Base-by-base conservation (phyloP, 1,140 invertebrate species). In the Solenopsis fugax region DNA sequence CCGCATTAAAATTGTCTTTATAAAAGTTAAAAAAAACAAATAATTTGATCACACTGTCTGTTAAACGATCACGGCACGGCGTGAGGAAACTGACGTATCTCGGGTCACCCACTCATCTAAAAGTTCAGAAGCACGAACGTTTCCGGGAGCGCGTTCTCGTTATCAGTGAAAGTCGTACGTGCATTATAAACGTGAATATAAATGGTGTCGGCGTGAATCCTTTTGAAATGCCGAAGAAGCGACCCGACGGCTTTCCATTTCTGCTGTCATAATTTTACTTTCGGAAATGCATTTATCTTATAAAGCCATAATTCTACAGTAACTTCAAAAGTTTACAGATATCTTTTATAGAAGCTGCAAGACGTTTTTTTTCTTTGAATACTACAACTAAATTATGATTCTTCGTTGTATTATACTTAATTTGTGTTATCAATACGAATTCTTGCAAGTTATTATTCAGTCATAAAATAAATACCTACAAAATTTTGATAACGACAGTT, bases 161-260 rank as follows among this genome's bases (percentile, higher is more conserved):
- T 92, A 92, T 90, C 90, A 91, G 90, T 92, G 91, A 92, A 92
- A 92, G 91, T 91, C 54, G 52, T 48, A n/a, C 75, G 37, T 29
- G 29, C 29, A 29, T 82, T 69, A 62, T 24, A 82, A 82, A 88
- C 78, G 73, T 62, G 58, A 54, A 81, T 82, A 56, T 65, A 81
- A 73, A 54, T 5, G 12, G 37, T 34, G 60, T 65, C 48, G 5
- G 41, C 29, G 6, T 45, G 29, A 84, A 18, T 84, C 41, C 69
- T 60, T 75, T 75, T 41, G 54, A 29, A 2, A 48, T 78, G 50
- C 86, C n/a, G n/a, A 21, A 52, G 65, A 87, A 87, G 54, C 54
- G 16, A 64, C n/a, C 16, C 37, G 34, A 78, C 64, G 56, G 73
- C 85, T 88, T 78, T 86, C 67, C 72, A 72, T 86, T 88, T 80